Evolutionary conservation across 2,888 invertebrate genomes (phyloP).

Genomic region (Incurvaria masculella): DNA sequence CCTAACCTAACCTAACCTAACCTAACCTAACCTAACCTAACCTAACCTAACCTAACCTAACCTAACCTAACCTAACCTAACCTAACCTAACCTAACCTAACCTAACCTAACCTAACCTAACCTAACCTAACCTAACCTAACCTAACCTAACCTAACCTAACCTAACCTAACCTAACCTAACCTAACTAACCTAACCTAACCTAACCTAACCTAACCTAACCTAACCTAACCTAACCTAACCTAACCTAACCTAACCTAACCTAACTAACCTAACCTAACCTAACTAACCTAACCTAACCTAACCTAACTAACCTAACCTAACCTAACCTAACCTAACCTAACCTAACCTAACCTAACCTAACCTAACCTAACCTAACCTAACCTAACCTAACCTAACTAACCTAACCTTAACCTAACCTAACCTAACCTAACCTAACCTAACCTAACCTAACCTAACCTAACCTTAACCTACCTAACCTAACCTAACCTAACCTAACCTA

Average conservation of each 20-base stretch:
- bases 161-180: not conserved
- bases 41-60: not conserved
- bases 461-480: constrained; percentile 2
- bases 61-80: not conserved
- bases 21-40: not conserved
- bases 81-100: not conserved
- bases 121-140: not conserved
- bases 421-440: constrained; percentile 3
- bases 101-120: not conserved
- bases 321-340: not conserved
- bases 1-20: not conserved
- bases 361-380: constrained; percentile 3
- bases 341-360: constrained; percentile 1
- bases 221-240: constrained; percentile 5
- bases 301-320: constrained; percentile 1
- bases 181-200: constrained; percentile 4
- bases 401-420: constrained; percentile 1
- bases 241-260: constrained; percentile 5
- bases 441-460: too few species aligned
- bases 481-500: constrained; percentile 3
- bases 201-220: constrained; percentile 5
- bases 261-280: too few species aligned
- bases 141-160: not conserved
- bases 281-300: constrained; percentile 5
- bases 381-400: constrained; percentile 2